phyloP scores from a whole-genome alignment of 30 jellyfish, hydroid and myxozoan species.

The Clytia hemisphaerica region DNA sequence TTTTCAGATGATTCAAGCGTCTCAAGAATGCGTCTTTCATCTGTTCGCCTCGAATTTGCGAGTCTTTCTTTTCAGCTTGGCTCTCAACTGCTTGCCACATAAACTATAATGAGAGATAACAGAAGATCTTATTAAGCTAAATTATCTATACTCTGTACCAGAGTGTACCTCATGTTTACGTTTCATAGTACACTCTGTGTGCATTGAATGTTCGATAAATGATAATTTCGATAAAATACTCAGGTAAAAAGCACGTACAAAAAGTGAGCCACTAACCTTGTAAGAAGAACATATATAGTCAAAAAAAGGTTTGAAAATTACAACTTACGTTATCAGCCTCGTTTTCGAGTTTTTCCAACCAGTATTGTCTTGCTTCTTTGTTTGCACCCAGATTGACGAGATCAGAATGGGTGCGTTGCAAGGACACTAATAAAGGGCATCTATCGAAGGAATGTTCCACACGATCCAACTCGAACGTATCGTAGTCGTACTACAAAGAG shows the following conservation, averaged over 20 bases:
- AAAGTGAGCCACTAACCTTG: not conserved
- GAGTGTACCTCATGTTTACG: no score
- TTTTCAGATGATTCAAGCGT: constrained; percentile 42
- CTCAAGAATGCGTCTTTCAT: constrained; percentile 54
- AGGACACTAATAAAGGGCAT: constrained; percentile 67
- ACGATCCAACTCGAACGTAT: constrained; percentile 71
- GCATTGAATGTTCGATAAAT: no score
- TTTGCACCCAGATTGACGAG: constrained; percentile 69
- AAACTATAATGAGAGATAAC: constrained; percentile 28
- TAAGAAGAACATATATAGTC: not conserved
- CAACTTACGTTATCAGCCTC: constrained; percentile 56
- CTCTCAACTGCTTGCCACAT: constrained; percentile 74
- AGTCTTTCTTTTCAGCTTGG: constrained; percentile 83
- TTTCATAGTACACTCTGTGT: no score
- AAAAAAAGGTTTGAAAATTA: no score
- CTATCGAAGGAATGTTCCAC: constrained; percentile 55
- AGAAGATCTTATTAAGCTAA: not conserved
- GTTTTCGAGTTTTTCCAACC: constrained; percentile 65
- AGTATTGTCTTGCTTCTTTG: constrained; percentile 73
- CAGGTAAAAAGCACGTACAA: no score
- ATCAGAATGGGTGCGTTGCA: constrained; percentile 61
- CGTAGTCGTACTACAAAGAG: not conserved
- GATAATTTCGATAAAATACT: no score
- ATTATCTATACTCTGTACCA: no score
- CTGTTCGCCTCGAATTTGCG: constrained; percentile 71